Percentiles rank a stretch among this genome's conserved stretches.
These are phyloP conservation scores for Holothuria scabra DNA, from an alignment of 53 echinoderm and acorn worm genomes.

Conservation along the genomic window DNA sequence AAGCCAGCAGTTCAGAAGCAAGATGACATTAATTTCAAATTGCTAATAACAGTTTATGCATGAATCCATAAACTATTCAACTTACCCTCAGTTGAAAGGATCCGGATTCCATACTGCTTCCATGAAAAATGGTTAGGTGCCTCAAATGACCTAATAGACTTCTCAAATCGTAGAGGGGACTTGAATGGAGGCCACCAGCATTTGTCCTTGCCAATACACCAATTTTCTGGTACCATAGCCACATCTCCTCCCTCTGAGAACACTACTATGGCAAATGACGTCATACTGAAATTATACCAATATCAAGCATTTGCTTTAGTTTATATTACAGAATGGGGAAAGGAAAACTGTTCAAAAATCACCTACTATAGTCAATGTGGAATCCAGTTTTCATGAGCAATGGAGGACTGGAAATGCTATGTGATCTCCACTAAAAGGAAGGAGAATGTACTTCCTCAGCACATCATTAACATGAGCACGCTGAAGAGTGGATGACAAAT, in stretches of 20 bases:
- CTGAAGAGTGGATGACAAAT: neutral
- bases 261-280: conserved; percentile 14
- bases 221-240: neutral
- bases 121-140: neutral
- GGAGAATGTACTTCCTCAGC: neutral
- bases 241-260: conserved; percentile 12
- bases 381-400: neutral
- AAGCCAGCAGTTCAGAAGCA: too few species aligned
- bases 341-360: too few species aligned
- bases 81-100: neutral
- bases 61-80: neutral
- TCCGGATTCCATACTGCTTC: conserved; percentile 4
- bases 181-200: conserved; percentile 9
- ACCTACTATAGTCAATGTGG: too few species aligned
- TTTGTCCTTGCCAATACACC: conserved; percentile 13
- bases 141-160: neutral
- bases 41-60: too few species aligned
- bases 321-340: too few species aligned
- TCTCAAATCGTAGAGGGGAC: conserved; percentile 6
- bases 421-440: neutral
- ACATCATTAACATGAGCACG: neutral
- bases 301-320: neutral
- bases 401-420: conserved; percentile 5
- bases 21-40: too few species aligned
- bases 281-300: conserved; percentile 20